Conservation (phyloP, 1,140 invertebrate species). For the Spodoptera frugiperda region DNA sequence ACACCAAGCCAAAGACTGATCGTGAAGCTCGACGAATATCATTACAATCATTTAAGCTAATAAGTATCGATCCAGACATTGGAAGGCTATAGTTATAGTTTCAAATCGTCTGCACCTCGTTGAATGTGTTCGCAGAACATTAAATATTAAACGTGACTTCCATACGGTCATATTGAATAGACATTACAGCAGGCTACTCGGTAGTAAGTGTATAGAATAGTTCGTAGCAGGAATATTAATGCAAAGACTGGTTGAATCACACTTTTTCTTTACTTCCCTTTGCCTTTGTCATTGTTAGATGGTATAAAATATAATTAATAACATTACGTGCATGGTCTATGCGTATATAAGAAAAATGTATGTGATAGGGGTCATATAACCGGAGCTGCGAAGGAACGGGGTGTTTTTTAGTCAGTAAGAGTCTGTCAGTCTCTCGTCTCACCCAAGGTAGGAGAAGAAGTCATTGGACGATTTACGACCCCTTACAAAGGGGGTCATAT, state of each 20-base stretch:
- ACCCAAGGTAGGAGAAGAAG: too few relatives aligned
- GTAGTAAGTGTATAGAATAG: neutral
- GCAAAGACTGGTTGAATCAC: conserved; percentile 14
- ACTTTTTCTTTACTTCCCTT: conserved; percentile 35
- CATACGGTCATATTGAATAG: conserved; percentile 9
- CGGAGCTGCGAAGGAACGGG: too few relatives aligned
- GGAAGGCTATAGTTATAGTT: neutral
- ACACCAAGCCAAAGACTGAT: neutral
- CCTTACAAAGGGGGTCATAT: too few relatives aligned
- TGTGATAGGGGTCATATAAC: too few relatives aligned
- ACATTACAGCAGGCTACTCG: conserved; percentile 1
- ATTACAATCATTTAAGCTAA: conserved; percentile 48
- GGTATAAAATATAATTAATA: too few relatives aligned
- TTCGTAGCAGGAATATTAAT: conserved; percentile 5
- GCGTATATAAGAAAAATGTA: too few relatives aligned
- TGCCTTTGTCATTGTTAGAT: neutral
- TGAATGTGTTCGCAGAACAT: conserved; percentile 8
- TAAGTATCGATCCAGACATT: conserved; percentile 3
- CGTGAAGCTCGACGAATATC: conserved; percentile 7
- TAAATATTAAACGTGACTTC: conserved; percentile 13
- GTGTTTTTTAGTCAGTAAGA: too few relatives aligned
- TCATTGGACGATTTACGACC: too few relatives aligned
- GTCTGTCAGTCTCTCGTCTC: too few relatives aligned
- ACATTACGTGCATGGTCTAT: too few relatives aligned
- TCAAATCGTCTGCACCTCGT: neutral